These are phyloP conservation scores for Lutraria rhynchaena DNA, from an alignment of 1,140 invertebrate genomes.

Conservation along the genomic window DNA sequence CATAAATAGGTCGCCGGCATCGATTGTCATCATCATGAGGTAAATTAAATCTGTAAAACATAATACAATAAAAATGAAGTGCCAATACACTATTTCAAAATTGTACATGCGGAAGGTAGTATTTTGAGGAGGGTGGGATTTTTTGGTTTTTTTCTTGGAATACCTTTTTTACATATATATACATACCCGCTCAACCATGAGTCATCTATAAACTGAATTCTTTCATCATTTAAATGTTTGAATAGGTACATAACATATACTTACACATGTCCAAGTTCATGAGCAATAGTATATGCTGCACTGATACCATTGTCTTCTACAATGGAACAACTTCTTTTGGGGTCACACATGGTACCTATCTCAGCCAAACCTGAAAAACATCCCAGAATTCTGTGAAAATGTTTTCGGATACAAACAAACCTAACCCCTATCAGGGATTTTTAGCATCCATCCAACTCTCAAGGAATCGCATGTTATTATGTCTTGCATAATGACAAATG, in stretches of 20 bases:
- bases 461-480: too few relatives aligned
- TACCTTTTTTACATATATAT: too few relatives aligned
- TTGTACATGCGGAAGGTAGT: too few relatives aligned
- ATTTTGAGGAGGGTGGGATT: too few relatives aligned
- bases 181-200: too few relatives aligned
- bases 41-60: constrained; percentile 90
- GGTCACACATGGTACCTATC: constrained; percentile 94
- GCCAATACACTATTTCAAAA: too few relatives aligned
- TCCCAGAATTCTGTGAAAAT: background rate
- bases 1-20: constrained; percentile 82
- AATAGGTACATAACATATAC: too few relatives aligned
- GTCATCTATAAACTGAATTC: too few relatives aligned
- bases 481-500: too few relatives aligned
- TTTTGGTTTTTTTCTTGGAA: too few relatives aligned
- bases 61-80: background rate
- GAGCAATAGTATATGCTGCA: constrained; percentile 94
- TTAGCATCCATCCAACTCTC: background rate
- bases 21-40: constrained; percentile 91
- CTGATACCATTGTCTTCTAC: constrained; percentile 96
- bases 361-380: constrained; percentile 89
- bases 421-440: background rate
- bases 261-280: constrained; percentile 97
- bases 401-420: background rate
- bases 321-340: constrained; percentile 92
- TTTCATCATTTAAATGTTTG: too few relatives aligned